Evolutionary conservation across 2,888 invertebrate species (phyloP).

Genomic region (Campaea margaritaria): DNA sequence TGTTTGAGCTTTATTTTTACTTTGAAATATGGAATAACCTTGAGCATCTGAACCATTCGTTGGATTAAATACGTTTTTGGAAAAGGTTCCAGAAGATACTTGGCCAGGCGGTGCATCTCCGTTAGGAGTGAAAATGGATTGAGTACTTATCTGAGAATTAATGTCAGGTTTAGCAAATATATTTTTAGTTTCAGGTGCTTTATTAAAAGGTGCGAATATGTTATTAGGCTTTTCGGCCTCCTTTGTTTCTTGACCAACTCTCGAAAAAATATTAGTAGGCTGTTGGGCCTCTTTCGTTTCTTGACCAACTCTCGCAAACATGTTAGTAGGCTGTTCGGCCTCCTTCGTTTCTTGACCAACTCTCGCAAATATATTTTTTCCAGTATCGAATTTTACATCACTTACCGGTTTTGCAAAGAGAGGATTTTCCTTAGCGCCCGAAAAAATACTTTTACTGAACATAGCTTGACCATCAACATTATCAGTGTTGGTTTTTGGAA

Average conservation of each 20-base stretch:
- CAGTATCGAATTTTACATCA: conserved; percentile 47
- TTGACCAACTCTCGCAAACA: conserved; percentile 63
- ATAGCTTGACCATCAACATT: conserved; percentile 20
- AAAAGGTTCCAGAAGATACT: conserved; percentile 69
- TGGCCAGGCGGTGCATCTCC: conserved; percentile 52
- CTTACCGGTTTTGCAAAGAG: conserved; percentile 50
- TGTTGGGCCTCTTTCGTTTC: conserved; percentile 45
- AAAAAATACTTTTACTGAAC: conserved; percentile 38
- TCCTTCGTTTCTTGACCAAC: conserved; percentile 44
- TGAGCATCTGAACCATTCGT: conserved; percentile 55
- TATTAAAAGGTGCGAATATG: conserved; percentile 63
- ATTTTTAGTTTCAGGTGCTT: conserved; percentile 48
- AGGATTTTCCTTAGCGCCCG: conserved; percentile 46
- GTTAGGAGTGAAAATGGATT: conserved; percentile 53
- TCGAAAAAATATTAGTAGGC: conserved; percentile 64
- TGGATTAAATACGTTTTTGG: conserved; percentile 65
- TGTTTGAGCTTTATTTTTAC: conserved; percentile 69
- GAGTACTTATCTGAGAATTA: conserved; percentile 38
- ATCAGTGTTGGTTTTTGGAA: conserved; percentile 21
- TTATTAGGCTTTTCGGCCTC: conserved; percentile 51
- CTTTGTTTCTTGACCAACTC: conserved; percentile 44
- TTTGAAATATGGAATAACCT: conserved; percentile 68
- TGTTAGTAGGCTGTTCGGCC: conserved; percentile 52
- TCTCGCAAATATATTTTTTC: conserved; percentile 62
- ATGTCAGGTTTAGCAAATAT: conserved; percentile 49